phyloP scores from a whole-genome alignment of 2,797 vertebrate species.

The Mus spretus region DNA sequence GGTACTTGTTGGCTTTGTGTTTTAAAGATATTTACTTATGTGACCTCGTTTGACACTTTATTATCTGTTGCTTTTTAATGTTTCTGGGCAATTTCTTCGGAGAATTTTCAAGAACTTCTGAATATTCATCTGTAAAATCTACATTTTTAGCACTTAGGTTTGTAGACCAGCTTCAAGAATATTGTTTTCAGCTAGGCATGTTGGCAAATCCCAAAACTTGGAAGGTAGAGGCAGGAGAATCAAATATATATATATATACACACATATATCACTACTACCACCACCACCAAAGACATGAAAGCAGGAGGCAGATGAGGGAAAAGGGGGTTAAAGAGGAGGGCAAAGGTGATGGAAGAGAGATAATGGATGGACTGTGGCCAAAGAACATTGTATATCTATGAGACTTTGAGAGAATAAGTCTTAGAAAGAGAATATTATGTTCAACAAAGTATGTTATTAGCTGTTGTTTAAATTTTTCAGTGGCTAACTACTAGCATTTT shows the following conservation, averaged over 20 bases:
- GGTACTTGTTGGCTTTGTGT: slow-evolving; percentile 42
- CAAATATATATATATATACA: no score
- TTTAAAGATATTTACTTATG: slow-evolving; percentile 41
- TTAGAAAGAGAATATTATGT: background rate
- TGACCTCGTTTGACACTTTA: background rate
- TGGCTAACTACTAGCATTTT: slow-evolving; percentile 2
- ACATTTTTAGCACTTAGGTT: slow-evolving; percentile 36
- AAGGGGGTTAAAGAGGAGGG: background rate
- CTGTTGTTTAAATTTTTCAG: slow-evolving; percentile 38
- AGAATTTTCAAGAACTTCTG: slow-evolving; percentile 13
- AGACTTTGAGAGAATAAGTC: background rate
- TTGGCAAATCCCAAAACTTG: background rate
- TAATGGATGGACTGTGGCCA: background rate
- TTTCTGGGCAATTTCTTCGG: slow-evolving; percentile 17
- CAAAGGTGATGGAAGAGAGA: background rate
- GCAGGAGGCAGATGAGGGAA: no score
- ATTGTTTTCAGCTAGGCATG: background rate
- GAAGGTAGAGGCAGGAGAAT: background rate
- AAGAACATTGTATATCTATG: background rate
- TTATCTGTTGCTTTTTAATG: slow-evolving; percentile 53
- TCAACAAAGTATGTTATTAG: background rate
- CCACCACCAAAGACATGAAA: background rate
- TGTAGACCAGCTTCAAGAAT: slow-evolving; percentile 10
- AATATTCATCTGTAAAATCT: slow-evolving; percentile 9
- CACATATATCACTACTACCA: background rate